Percentiles rank a stretch among this genome's conserved stretches.
phyloP scores from a whole-genome alignment of 2,113 vertebrate species.

The Oncorhynchus masou region DNA sequence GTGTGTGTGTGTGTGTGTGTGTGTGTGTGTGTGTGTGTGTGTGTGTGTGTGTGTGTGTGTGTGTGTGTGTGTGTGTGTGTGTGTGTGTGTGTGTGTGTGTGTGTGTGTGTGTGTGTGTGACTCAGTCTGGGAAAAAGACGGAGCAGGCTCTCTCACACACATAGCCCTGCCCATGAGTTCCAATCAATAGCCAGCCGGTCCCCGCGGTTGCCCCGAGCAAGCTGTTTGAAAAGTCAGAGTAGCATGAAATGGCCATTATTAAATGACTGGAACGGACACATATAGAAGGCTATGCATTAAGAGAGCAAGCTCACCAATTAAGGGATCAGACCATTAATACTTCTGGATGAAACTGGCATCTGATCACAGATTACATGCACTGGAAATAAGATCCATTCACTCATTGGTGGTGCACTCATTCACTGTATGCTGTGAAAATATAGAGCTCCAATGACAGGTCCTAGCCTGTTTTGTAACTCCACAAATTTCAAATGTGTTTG shows the following conservation, averaged over 20 bases:
- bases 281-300: slow-evolving; percentile 79
- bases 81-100: slow-evolving; percentile 6
- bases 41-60: slow-evolving; percentile 28
- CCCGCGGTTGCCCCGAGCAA: slow-evolving; percentile 73
- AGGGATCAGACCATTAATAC: slow-evolving; percentile 73
- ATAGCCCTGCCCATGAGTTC: slow-evolving; percentile 55
- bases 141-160: slow-evolving; percentile 63
- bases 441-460: slow-evolving; percentile 27
- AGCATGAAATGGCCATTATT: slow-evolving; percentile 80
- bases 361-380: slow-evolving; percentile 67
- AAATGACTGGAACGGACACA: slow-evolving; percentile 77
- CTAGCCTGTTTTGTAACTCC: no score
- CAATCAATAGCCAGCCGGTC: slow-evolving; percentile 70
- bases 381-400: slow-evolving; percentile 6
- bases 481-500: no score
- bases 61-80: slow-evolving; percentile 19
- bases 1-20: slow-evolving; percentile 27
- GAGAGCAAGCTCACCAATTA: slow-evolving; percentile 77
- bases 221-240: slow-evolving; percentile 80
- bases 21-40: neutral
- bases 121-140: slow-evolving; percentile 67
- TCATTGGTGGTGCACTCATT: neutral
- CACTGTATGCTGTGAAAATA: no score
- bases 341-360: slow-evolving; percentile 68
- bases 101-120: slow-evolving; percentile 22